phyloP scores from a whole-genome alignment of 2,888 invertebrate genomes.

The Aspidapion aeneum region DNA sequence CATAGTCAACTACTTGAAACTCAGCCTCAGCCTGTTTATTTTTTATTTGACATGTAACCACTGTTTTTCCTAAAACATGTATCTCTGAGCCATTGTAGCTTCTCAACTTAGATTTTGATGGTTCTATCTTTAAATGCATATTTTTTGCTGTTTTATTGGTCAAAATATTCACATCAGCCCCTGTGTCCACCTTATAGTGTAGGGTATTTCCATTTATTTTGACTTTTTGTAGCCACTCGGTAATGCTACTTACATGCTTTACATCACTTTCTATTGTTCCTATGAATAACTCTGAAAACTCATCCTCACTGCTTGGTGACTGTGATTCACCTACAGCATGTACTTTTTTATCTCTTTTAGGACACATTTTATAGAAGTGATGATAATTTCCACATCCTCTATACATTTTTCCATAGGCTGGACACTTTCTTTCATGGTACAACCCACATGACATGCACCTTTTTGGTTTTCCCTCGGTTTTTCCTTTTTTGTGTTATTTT shows the following conservation, averaged over 20 bases:
- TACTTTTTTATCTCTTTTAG: neutral
- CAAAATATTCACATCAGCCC: constrained; percentile 6
- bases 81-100: constrained; percentile 8
- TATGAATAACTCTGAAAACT: neutral
- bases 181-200: neutral
- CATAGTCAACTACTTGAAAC: constrained; percentile 4
- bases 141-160: neutral
- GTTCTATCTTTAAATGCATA: neutral
- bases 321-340: neutral
- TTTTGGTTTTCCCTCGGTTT: neutral
- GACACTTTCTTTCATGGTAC: constrained; percentile 3
- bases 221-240: neutral
- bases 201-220: neutral
- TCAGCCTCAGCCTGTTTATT: neutral
- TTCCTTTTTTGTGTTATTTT: neutral
- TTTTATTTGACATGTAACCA: neutral
- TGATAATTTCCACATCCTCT: constrained; percentile 3
- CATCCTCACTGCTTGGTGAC: neutral
- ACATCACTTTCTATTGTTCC: neutral
- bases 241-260: constrained; percentile 9
- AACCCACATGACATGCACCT: constrained; percentile 3
- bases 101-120: neutral
- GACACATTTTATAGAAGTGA: neutral
- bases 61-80: neutral
- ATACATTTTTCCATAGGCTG: constrained; percentile 9